These are phyloP conservation scores for Netelia virgata DNA, from an alignment of 2,888 invertebrate genomes.

Conservation along the genomic window DNA sequence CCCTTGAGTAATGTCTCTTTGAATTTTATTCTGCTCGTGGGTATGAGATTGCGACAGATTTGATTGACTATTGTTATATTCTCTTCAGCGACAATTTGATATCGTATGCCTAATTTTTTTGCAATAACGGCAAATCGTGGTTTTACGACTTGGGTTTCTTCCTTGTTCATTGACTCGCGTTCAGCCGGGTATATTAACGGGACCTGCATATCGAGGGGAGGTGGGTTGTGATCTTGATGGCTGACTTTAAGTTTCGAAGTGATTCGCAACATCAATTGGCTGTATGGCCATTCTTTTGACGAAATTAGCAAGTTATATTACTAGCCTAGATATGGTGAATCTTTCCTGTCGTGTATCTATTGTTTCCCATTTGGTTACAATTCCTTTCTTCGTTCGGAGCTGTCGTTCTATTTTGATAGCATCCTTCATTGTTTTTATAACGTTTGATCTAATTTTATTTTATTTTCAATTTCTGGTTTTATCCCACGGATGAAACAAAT, in stretches of 20 bases:
- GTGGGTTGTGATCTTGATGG: no score
- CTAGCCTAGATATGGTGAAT: not conserved
- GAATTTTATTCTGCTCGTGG: no score
- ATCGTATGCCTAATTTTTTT: no score
- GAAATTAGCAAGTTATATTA: not conserved
- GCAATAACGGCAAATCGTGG: no score
- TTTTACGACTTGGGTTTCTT: no score
- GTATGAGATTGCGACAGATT: no score
- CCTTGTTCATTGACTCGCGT: no score
- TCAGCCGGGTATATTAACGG: no score
- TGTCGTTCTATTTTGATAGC: conserved; percentile 6
- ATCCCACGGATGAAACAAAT: not conserved
- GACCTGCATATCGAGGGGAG: no score
- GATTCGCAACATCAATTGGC: not conserved
- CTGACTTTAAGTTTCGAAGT: no score
- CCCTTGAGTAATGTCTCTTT: no score
- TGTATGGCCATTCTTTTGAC: not conserved
- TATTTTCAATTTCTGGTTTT: conserved; percentile 14
- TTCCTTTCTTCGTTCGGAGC: not conserved
- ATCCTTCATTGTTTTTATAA: conserved; percentile 5
- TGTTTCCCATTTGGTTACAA: no score
- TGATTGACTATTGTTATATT: not conserved
- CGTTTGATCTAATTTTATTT: not conserved
- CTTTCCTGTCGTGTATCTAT: not conserved
- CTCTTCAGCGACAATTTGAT: not conserved